phyloP scores from a whole-genome alignment of 2,888 invertebrate species.

The Dioctria linearis region DNA sequence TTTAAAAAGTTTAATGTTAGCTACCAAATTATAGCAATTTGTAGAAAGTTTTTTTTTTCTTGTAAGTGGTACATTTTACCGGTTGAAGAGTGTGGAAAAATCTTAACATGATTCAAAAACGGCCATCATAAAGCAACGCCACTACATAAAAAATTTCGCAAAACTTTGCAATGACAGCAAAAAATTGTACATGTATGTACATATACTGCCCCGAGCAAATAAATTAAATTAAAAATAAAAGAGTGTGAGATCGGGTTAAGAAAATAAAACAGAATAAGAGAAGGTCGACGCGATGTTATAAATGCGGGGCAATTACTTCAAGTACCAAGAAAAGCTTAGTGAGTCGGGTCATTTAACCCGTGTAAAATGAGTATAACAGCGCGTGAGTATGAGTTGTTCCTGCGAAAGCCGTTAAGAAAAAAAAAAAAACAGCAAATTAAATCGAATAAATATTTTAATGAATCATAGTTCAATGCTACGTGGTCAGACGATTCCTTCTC shows the following conservation, averaged over 20 bases:
- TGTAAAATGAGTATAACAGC: not conserved
- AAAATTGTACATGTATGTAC: too few species aligned
- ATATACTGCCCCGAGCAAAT: too few species aligned
- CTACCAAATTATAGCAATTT: not conserved
- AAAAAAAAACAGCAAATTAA: slow-evolving; percentile 23
- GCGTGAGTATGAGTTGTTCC: not conserved
- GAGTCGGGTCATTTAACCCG: slow-evolving; percentile 45
- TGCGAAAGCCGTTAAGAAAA: not conserved
- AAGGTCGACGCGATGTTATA: slow-evolving; percentile 12
- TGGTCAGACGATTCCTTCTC: not conserved
- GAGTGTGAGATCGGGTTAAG: not conserved
- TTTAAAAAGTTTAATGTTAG: not conserved
- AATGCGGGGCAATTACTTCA: slow-evolving; percentile 24
- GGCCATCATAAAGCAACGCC: not conserved
- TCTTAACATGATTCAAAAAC: slow-evolving; percentile 14
- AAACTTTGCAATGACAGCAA: not conserved
- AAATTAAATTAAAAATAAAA: not conserved
- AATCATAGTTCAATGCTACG: slow-evolving; percentile 43
- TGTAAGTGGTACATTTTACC: too few species aligned
- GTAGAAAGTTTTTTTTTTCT: not conserved
- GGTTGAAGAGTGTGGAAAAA: not conserved
- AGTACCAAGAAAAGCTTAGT: slow-evolving; percentile 37
- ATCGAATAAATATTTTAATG: slow-evolving; percentile 39
- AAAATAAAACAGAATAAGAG: slow-evolving; percentile 24
- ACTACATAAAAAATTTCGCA: slow-evolving; percentile 3